These are phyloP conservation scores for Cheumatopsyche charites DNA, from an alignment of 1,140 invertebrate genomes.

Conservation along the genomic window DNA sequence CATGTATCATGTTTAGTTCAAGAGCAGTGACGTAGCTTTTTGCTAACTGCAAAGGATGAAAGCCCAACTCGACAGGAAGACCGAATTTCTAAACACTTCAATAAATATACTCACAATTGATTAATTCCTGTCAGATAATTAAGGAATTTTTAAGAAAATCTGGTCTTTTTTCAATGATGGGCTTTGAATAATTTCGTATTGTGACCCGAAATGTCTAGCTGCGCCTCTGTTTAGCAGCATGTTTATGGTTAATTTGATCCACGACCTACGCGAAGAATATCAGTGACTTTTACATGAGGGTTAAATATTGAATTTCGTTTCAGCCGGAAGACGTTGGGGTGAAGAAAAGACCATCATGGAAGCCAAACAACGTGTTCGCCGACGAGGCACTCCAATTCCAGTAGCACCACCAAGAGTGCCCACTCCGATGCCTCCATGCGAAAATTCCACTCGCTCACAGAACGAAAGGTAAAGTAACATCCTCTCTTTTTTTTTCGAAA, in stretches of 20 bases:
- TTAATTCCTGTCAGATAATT: too few species aligned
- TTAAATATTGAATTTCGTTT: slow-evolving; percentile 34
- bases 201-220: too few species aligned
- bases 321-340: background rate
- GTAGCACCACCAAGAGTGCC: slow-evolving; percentile 46
- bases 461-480: slow-evolving; percentile 36
- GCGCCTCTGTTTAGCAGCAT: background rate
- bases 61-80: too few species aligned
- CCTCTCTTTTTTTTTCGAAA: background rate
- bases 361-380: slow-evolving; percentile 34
- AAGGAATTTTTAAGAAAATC: too few species aligned
- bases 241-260: slow-evolving; percentile 24
- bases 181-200: too few species aligned
- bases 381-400: slow-evolving; percentile 46
- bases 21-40: too few species aligned
- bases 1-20: background rate
- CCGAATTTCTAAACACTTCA: too few species aligned
- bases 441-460: slow-evolving; percentile 11
- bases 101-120: too few species aligned
- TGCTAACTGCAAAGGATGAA: too few species aligned
- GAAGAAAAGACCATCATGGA: slow-evolving; percentile 39
- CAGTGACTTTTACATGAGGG: background rate
- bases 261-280: background rate
- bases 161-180: too few species aligned
- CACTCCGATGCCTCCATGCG: slow-evolving; percentile 45